phyloP scores from a whole-genome alignment of 2,113 vertebrate genomes.

The Dinomys branickii region DNA sequence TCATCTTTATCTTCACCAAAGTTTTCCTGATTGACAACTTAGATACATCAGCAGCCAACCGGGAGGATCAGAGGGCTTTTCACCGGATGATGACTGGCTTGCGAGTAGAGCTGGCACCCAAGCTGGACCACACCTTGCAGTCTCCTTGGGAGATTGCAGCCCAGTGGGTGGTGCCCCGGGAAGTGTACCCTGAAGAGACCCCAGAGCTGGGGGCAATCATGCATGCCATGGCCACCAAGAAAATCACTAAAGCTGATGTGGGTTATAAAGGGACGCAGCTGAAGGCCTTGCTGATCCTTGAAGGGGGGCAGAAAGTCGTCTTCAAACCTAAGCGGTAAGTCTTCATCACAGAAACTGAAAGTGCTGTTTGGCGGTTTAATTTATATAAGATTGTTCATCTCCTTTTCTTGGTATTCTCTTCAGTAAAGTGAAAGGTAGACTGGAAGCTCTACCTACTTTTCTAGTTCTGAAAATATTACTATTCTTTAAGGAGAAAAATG shows the following conservation, averaged over 20 bases:
- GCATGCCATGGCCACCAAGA: constrained; percentile 92
- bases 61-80: constrained; percentile 95
- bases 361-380: background rate
- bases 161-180: constrained; percentile 98
- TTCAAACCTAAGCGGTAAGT: constrained; percentile 98
- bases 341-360: background rate
- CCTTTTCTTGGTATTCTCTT: background rate
- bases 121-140: constrained; percentile 95
- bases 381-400: background rate
- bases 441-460: background rate
- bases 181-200: constrained; percentile 98
- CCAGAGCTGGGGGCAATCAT: constrained; percentile 96
- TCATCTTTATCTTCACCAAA: constrained; percentile 98
- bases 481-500: constrained; percentile 14
- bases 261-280: constrained; percentile 98
- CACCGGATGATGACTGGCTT: constrained; percentile 95
- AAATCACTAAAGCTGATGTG: constrained; percentile 95
- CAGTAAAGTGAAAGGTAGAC: background rate
- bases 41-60: constrained; percentile 94
- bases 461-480: background rate
- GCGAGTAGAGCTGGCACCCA: constrained; percentile 90
- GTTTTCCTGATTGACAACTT: constrained; percentile 98
- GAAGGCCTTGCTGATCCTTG: constrained; percentile 96
- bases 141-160: constrained; percentile 99
- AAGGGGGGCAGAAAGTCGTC: constrained; percentile 98